Evolutionary conservation across 2,888 invertebrate species (phyloP).

Genomic region (Tipula confusa): DNA sequence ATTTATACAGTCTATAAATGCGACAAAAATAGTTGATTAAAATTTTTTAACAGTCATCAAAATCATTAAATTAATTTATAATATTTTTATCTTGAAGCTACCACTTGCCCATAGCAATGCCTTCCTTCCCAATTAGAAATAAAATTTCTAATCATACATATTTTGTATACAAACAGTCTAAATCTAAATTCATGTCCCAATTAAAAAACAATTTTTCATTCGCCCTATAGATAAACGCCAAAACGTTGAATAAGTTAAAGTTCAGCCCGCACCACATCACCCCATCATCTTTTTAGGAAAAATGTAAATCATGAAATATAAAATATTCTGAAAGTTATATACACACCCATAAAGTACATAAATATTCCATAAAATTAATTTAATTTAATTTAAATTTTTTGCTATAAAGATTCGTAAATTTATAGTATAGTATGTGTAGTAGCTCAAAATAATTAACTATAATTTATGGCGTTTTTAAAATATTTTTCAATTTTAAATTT

Average conservation of each 20-base stretch:
- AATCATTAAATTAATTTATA: background rate
- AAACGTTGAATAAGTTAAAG: background rate
- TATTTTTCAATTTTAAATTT: background rate
- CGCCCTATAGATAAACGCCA: background rate
- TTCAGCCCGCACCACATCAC: background rate
- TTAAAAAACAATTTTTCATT: background rate
- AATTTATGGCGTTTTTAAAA: background rate
- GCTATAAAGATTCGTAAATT: background rate
- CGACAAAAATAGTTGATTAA: background rate
- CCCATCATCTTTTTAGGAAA: background rate
- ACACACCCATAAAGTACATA: background rate
- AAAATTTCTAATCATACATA: background rate
- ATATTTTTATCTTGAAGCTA: background rate
- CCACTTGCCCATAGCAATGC: background rate
- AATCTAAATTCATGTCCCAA: background rate
- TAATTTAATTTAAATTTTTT: conserved; percentile 3
- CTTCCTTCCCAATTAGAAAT: too few species aligned
- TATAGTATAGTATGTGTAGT: background rate
- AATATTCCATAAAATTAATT: background rate
- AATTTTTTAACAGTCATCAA: background rate
- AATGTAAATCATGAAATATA: background rate
- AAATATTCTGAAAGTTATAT: background rate
- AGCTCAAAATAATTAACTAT: background rate
- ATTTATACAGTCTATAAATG: too few species aligned
- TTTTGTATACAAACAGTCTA: background rate